Base-by-base conservation (phyloP, 1,140 invertebrate species). In the Achroia grisella region DNA sequence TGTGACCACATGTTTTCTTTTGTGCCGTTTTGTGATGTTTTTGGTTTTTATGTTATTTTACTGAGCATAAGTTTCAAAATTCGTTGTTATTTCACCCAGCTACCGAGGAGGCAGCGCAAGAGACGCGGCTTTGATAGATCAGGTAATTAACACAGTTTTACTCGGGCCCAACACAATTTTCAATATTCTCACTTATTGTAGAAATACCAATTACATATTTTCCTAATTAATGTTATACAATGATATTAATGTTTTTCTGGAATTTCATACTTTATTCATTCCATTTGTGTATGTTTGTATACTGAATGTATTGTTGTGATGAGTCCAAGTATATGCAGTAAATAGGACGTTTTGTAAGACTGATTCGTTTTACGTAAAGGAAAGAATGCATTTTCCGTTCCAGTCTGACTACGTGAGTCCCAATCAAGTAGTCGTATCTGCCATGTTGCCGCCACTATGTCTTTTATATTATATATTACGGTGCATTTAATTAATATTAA, bases 51-150 rank as follows among this genome's bases (percentile, higher is more conserved):
- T 78, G 64, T 80, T 76, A 64, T 69, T 79, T 79, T 81, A 71
- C 51, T 81, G 68, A 81, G 69, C 69, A 73, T 74, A 78, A 53
- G 69, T 82, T 85, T 75, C 81, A 82, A 82, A 82, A 79, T 78
- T 66, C 78, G 81, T 85, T 85, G 74, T 87, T 86, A 86, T 87
- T 86, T 85, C 82, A 86, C 72, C 76, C 84, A 87, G 86, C 82
- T 84, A 76, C 71, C 80, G 84, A 86, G 84, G 86, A 86, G 66
- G 81, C 78, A 79, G 84, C 77, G 45, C 78, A 86, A 85, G 86
- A 87, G 82, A 87, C 86, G 74, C 76, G 85, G 79, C 86, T 87
- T 84, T 87, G 83, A 87, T 87, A 86, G 80, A 80, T 58, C 76
- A 87, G 86, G 86, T 87, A 87, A 87, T n/a, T 83, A 71, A 70